Conservation (phyloP, 2,797 vertebrate genomes). For the Lepidocolaptes lacrymiger region DNA sequence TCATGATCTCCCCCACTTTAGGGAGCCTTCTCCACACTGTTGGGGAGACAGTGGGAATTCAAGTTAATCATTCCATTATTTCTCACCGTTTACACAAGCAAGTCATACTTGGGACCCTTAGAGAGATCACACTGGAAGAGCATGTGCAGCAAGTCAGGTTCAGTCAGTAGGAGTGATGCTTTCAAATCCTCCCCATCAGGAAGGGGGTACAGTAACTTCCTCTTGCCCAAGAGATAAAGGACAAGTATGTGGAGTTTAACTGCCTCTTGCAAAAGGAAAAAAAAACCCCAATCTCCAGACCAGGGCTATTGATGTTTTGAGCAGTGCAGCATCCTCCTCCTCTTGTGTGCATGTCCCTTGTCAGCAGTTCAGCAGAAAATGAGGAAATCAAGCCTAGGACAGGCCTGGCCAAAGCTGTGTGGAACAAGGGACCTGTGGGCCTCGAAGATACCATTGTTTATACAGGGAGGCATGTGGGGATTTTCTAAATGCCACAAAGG, state of each 20-base stretch:
- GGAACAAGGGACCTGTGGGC: neutral
- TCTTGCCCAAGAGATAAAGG: neutral
- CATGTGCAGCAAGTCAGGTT: neutral
- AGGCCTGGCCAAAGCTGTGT: neutral
- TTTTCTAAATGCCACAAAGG: neutral
- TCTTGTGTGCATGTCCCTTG: accelerated
- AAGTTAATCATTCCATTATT: neutral
- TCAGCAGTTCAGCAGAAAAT: neutral
- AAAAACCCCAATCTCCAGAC: neutral
- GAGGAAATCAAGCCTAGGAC: neutral
- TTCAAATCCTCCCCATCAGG: neutral
- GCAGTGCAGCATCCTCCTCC: neutral
- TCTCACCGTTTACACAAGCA: neutral
- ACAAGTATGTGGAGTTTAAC: neutral
- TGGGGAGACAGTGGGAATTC: neutral
- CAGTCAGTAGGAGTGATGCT: accelerated
- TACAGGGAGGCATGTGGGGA: neutral
- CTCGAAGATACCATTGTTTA: neutral
- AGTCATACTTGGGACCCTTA: neutral
- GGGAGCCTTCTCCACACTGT: neutral
- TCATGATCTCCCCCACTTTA: neutral
- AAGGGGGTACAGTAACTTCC: neutral
- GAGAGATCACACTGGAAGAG: neutral
- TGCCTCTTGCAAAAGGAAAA: neutral
- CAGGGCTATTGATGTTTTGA: neutral